Conservation (phyloP, 1,140 invertebrate species). For the Formica exsecta region DNA sequence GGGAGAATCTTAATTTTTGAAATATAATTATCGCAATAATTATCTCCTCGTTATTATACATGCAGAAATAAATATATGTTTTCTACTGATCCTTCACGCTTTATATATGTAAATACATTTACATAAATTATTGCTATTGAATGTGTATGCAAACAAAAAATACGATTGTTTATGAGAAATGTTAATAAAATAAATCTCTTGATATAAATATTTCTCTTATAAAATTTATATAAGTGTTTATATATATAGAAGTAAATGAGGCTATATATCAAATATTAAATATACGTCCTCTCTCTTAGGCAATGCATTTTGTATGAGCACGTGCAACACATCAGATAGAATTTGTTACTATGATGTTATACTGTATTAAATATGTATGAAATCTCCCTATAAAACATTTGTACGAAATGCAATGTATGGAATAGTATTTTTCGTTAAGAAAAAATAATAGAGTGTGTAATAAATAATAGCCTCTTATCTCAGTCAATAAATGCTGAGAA, state of each 20-base stretch:
- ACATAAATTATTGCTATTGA: slow-evolving; percentile 1
- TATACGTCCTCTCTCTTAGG: not conserved
- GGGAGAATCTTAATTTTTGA: not conserved
- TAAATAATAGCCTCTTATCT: not conserved
- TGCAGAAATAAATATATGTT: too few relatives aligned
- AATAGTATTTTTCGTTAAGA: not conserved
- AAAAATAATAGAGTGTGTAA: not conserved
- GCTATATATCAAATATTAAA: not conserved
- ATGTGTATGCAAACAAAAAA: not conserved
- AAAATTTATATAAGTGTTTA: slow-evolving; percentile 3
- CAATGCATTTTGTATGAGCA: slow-evolving; percentile 26
- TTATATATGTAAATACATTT: too few relatives aligned
- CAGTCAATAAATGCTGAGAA: not conserved
- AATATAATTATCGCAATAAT: not conserved
- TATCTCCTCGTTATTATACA: not conserved
- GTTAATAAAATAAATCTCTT: not conserved
- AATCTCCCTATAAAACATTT: not conserved
- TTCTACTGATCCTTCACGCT: too few relatives aligned
- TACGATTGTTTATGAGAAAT: slow-evolving; percentile 6
- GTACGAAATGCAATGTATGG: not conserved
- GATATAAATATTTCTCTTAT: too few relatives aligned
- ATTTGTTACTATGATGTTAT: not conserved
- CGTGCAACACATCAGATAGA: not conserved
- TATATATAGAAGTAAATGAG: not conserved
- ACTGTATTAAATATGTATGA: not conserved